Base-by-base conservation (phyloP, 2,797 vertebrate genomes). In the Etheostoma perlongum region DNA sequence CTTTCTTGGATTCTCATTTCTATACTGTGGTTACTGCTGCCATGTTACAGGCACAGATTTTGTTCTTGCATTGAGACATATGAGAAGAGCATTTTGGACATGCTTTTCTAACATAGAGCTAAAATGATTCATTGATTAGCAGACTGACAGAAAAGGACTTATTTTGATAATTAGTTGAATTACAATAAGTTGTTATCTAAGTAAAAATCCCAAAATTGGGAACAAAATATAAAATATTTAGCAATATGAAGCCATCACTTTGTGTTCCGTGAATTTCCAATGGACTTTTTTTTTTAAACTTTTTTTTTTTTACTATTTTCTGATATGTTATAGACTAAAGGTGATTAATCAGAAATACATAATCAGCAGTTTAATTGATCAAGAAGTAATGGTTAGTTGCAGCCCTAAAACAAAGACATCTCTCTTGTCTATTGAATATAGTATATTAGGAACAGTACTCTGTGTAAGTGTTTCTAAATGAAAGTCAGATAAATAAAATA, bases 401-500 rank as follows among this genome's bases (percentile, higher is more conserved):
- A 53, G 49, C 42, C 40, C 21, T 70, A 10, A 67, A 53, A 33
- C 5, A n/a, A 9, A 68, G 9, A 57, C 5, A 2, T 46, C 1
- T 72, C 5, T 47, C 11, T 74, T 73, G 21, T 71, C 30, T 40
- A 27, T 44, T 67, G 48, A 7, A 49, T 49, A 46, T 64, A 33
- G 2, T 44, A 44, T 15, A 44, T 47, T 64, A 40, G 14, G 70
- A 71, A 57, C 18, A n/a, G 10, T 54, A 55, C 46, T 69, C 23
- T 46, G 18, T 74, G 8, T 65, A 42, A 42, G 6, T 76, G n/a
- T 72, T 70, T 78, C 33, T 1, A 51, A 68, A 47, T 12, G 3
- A 19, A 2, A 68, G 40, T 60, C 14, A 11, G 8, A 61, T 54
- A 71, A 71, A 83, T 83, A 58, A 42, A 47, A 51, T 62, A 72